A percentile compares a stretch with the other conserved stretches of the same genome.
Conservation (phyloP, 23 tunicate species). For the Aplidium turbinatum region DNA sequence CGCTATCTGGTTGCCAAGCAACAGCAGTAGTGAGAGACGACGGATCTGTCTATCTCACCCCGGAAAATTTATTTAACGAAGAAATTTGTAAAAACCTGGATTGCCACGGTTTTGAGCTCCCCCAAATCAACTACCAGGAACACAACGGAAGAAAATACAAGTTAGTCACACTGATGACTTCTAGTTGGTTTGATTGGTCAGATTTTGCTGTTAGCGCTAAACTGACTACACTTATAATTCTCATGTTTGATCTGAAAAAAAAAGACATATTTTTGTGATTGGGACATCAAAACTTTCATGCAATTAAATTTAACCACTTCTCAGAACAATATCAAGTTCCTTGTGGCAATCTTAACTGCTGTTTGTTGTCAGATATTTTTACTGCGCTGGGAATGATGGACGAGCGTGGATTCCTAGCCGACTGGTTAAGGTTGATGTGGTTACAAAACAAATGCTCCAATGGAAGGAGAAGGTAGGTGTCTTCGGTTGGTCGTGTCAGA, state of each 20-base stretch:
- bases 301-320: too few species aligned
- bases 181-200: too few species aligned
- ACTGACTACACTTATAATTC: too few species aligned
- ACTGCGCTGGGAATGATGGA: constrained; percentile 29
- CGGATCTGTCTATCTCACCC: constrained; percentile 42
- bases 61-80: constrained; percentile 26
- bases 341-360: too few species aligned
- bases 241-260: too few species aligned
- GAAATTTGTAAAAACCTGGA: not conserved
- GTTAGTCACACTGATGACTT: too few species aligned
- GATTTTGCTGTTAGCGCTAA: too few species aligned
- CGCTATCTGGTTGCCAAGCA: constrained; percentile 17
- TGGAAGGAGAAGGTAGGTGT: constrained; percentile 46
- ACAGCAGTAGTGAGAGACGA: constrained; percentile 49
- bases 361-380: constrained; percentile 36
- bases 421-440: constrained; percentile 41
- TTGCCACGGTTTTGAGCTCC: constrained; percentile 33
- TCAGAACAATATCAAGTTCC: too few species aligned
- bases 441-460: constrained; percentile 32
- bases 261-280: too few species aligned
- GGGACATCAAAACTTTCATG: too few species aligned
- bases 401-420: not conserved
- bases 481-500: too few species aligned
- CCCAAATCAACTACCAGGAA: constrained; percentile 44
- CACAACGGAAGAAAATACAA: constrained; percentile 51